Conservation (phyloP, 1,140 invertebrate genomes). For the Aphis craccivora region DNA sequence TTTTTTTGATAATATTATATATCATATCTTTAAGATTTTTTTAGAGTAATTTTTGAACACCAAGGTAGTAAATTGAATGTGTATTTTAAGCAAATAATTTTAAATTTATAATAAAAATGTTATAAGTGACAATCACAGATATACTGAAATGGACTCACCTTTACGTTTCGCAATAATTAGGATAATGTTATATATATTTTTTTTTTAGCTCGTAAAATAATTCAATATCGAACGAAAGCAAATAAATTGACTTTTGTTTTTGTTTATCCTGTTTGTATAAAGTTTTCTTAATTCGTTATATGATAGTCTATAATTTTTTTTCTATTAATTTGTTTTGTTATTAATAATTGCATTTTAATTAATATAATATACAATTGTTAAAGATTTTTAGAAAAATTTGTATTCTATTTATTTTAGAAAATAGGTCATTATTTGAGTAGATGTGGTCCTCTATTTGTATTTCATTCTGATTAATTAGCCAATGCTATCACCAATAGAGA, state of each 20-base stretch:
- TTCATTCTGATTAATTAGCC: constrained; percentile 30
- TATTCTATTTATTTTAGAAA: constrained; percentile 43
- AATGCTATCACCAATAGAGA: constrained; percentile 26
- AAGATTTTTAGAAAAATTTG: constrained; percentile 37
- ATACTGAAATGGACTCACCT: constrained; percentile 56
- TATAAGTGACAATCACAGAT: constrained; percentile 53
- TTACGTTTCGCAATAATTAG: constrained; percentile 57
- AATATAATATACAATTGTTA: constrained; percentile 36
- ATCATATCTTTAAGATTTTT: constrained; percentile 54
- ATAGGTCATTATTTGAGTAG: constrained; percentile 36
- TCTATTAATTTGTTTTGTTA: constrained; percentile 7
- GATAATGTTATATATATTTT: constrained; percentile 33
- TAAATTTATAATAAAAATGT: constrained; percentile 33
- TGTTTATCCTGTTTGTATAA: constrained; percentile 35
- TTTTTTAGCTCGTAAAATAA: constrained; percentile 34
- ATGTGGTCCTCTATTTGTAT: constrained; percentile 36
- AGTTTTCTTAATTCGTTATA: constrained; percentile 43
- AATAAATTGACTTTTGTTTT: constrained; percentile 33
- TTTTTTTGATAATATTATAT: constrained; percentile 42
- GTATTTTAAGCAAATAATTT: constrained; percentile 34
- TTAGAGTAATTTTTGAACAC: constrained; percentile 55
- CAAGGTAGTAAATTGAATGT: constrained; percentile 46
- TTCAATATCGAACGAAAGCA: not conserved
- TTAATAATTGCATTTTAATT: constrained; percentile 36
- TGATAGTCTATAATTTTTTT: constrained; percentile 34